Evolutionary conservation across 64 coral and sea anemone genomes (phyloP), one percentile per base, ranked within the genome.

Genomic region (Dendrophyllia cribrosa): DNA sequence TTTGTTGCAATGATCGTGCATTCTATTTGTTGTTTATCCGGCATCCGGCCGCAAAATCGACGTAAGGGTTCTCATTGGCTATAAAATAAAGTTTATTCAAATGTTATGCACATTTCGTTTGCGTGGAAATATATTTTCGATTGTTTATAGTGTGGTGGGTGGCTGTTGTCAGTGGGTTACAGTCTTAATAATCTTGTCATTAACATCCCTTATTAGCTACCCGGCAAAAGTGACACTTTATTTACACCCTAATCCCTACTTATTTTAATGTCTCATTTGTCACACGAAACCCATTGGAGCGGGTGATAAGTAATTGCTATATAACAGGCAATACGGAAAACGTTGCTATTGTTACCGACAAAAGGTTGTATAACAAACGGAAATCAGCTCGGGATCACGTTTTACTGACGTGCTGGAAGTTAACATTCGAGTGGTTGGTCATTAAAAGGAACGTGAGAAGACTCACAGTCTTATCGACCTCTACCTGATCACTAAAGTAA

Each of bases 261-360:
- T n/a, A n/a, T n/a, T n/a, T n/a, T 47, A 84, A 67, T 3, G 50
- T 65, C 62, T 23, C 59, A 12, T 82, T 47, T 46, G 6, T 47
- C 9, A n/a, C 45, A 17, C 13, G 46, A 24, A 84, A 66, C 44
- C 61, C 45, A 84, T 67, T 68, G 80, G 62, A 51, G 61, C n/a
- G 11, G 80, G 62, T 84, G 58, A 84, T 48, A 60, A 59, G 4
- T 58, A 59, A 59, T 59, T 79, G 77, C 55, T n/a, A 61, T 79
- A 34, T 50, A 75, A 79, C 44, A 84, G 47, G 80, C 21, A 23
- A 45, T n/a, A 68, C 44, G 44, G 67, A 67, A 34, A 14, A 47
- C 20, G 16, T 23, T n/a, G 7, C 80, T 10, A 66, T 47, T 67
- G 61, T 69, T 46, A 20, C 6, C 43, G 62, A 69, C 80, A 84